Evolutionary conservation across 2,113 vertebrate species (phyloP), one percentile per base, ranked within the genome.

Genomic region (Chloropsis hardwickii): DNA sequence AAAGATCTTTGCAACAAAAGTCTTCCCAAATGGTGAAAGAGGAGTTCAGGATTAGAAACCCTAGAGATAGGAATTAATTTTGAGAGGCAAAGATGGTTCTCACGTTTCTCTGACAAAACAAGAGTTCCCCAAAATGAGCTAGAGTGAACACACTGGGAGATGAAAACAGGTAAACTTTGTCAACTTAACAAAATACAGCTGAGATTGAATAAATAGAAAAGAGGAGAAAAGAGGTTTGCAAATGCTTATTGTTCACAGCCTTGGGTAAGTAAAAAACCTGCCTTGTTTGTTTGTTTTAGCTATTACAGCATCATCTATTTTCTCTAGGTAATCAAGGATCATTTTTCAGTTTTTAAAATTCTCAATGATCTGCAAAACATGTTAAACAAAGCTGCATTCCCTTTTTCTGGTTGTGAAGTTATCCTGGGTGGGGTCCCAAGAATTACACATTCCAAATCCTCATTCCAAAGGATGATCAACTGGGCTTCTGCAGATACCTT

Each of bases 61-160:
- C 4, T 40, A 45, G 19, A 57, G 37, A 40, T 0, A 39, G 28
- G 19, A 77, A 69, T 40, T 48, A 0, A 47, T 58, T 86, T 61
- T 51, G 58, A 54, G 42, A 40, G 11, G 45, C n/a, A 65, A 66
- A 82, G 53, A 82, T 11, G 19, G 5, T 50, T 71, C 39, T 54
- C 2, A 2, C 0, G 0, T 35, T 82, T 62, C 47, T 53, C 66
- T 67, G n/a, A 50, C 0, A 3, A 71, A 85, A 85, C 1, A 78
- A 48, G n/a, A 45, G 14, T 18, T 86, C 58, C 12, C 83, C 50
- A 65, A 40, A 86, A 77, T 2, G 1, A 86, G 10, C 5, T 0
- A 0, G 27, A 14, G 7, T 9, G 9, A 86, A 81, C 21, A 67
- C 6, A 54, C 2, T 24, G 9, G 21, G 37, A 65, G n/a, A 61